Conservation (phyloP, 2,797 vertebrate species). For the Champsocephalus esox region DNA sequence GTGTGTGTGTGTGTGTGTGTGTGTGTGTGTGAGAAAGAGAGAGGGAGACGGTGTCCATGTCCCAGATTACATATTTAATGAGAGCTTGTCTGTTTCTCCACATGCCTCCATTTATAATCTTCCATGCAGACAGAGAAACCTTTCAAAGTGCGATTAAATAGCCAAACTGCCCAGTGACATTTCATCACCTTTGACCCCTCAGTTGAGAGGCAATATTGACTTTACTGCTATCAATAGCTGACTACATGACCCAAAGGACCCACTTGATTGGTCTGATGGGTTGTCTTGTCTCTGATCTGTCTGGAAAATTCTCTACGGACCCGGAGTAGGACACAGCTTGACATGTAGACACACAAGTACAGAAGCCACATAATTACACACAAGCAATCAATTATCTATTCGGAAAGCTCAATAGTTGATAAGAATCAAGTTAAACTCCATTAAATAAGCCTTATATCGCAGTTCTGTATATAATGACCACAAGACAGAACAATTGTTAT, state of each 20-base stretch:
- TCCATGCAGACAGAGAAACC: constrained; percentile 26
- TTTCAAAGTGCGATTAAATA: constrained; percentile 66
- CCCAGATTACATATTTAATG: constrained; percentile 41
- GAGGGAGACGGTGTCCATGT: constrained; percentile 19
- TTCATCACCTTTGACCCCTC: constrained; percentile 64
- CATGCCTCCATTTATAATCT: constrained; percentile 50
- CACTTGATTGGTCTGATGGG: constrained; percentile 59
- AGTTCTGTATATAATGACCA: background rate
- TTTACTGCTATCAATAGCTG: constrained; percentile 58
- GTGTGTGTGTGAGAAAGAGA: background rate
- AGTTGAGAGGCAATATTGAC: constrained; percentile 56
- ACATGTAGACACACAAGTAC: too few species aligned
- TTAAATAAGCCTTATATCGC: constrained; percentile 8
- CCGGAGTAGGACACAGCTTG: background rate
- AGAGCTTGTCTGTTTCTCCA: constrained; percentile 43
- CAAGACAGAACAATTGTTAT: constrained; percentile 9
- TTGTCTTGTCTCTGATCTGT: constrained; percentile 57
- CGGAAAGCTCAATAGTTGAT: constrained; percentile 9
- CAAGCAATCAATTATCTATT: constrained; percentile 13
- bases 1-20: too few species aligned
- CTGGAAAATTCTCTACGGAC: constrained; percentile 45
- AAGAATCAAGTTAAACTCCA: constrained; percentile 13
- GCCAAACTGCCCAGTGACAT: constrained; percentile 56
- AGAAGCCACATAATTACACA: too few species aligned
- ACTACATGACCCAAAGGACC: constrained; percentile 53